Conservation (phyloP, 2,113 vertebrate genomes). For the Anolis carolinensis region DNA sequence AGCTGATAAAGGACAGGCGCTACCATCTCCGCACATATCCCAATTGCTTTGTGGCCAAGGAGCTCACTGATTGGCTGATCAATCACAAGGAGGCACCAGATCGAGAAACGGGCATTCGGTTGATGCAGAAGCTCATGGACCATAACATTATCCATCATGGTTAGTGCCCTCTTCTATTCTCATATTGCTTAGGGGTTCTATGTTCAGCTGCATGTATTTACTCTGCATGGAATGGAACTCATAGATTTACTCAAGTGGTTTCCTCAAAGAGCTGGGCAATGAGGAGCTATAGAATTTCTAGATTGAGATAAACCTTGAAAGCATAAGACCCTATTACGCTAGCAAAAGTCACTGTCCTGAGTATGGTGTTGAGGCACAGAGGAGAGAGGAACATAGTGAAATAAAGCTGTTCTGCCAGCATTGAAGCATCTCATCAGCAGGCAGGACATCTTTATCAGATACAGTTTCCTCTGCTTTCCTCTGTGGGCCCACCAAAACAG, state of each 20-base stretch:
- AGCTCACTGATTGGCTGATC: conserved; percentile 85
- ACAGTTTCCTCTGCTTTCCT: no score
- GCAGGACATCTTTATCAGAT: no score
- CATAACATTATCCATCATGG: conserved; percentile 88
- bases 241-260: no score
- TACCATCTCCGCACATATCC: conserved; percentile 86
- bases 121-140: conserved; percentile 89
- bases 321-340: no score
- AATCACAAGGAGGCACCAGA: conserved; percentile 84
- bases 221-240: no score
- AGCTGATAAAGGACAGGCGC: conserved; percentile 84
- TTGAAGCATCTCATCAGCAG: no score
- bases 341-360: no score
- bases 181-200: not conserved
- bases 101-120: conserved; percentile 76
- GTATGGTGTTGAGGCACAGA: no score
- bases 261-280: not conserved
- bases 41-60: conserved; percentile 87
- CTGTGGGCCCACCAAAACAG: no score
- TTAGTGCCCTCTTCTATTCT: conserved; percentile 51
- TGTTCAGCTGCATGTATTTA: not conserved
- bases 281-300: not conserved
- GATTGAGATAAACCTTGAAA: not conserved
- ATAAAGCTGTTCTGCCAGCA: no score
- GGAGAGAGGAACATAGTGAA: no score